phyloP scores from a whole-genome alignment of 30 jellyfish, hydroid and myxozoan species.

The Mastigias papua region DNA sequence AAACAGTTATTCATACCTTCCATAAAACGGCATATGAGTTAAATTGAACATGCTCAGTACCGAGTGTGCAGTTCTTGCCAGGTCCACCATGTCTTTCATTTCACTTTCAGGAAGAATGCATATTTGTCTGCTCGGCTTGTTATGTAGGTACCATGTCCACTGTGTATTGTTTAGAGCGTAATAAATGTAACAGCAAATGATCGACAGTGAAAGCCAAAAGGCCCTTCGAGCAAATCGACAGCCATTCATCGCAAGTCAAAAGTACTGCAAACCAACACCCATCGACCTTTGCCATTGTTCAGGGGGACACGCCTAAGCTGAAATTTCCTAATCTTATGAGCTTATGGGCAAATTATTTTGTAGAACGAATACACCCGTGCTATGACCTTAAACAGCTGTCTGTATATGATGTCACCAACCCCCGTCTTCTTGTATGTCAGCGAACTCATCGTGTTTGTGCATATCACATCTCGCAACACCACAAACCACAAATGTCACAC shows the following conservation, averaged over 20 bases:
- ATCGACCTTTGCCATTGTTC: no score
- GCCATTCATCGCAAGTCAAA: not conserved
- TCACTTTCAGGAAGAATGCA: slow-evolving; percentile 32
- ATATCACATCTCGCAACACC: no score
- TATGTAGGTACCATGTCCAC: slow-evolving; percentile 60
- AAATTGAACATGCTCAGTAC: slow-evolving; percentile 22
- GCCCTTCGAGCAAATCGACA: not conserved
- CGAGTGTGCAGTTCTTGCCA: slow-evolving; percentile 39
- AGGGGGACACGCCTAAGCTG: no score
- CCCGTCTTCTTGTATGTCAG: no score
- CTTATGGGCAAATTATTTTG: no score
- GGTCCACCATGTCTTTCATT: slow-evolving; percentile 41
- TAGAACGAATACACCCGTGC: no score
- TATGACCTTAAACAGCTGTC: no score
- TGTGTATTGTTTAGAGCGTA: slow-evolving; percentile 41
- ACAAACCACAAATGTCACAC: no score
- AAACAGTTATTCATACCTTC: slow-evolving; percentile 11
- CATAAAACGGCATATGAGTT: slow-evolving; percentile 60
- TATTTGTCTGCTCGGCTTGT: not conserved
- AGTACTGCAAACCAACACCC: no score
- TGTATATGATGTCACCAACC: no score
- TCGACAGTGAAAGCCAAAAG: slow-evolving; percentile 5
- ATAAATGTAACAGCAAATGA: slow-evolving; percentile 39
- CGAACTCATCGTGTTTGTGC: no score
- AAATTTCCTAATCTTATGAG: no score